phyloP scores from a whole-genome alignment of 2,113 vertebrate genomes.

The Rattus rattus region DNA sequence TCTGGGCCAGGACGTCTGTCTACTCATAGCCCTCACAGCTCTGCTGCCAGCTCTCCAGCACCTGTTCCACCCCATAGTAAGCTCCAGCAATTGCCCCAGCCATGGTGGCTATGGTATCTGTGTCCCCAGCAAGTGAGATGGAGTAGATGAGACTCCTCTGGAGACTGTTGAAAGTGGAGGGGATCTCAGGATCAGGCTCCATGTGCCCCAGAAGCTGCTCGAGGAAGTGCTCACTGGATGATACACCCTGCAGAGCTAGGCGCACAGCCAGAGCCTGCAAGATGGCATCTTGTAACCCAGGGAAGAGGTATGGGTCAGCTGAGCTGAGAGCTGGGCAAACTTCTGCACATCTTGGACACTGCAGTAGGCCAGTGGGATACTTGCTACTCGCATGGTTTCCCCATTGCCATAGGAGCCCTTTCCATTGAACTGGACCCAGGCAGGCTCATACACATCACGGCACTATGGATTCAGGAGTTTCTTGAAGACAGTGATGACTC shows the following conservation, averaged over 20 bases:
- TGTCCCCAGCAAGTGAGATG: slow-evolving; percentile 97
- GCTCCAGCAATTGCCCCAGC: slow-evolving; percentile 98
- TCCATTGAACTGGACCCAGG: slow-evolving; percentile 95
- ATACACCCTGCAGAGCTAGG: slow-evolving; percentile 92
- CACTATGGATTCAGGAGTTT: slow-evolving; percentile 94
- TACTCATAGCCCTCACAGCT: slow-evolving; percentile 95
- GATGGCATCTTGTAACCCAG: slow-evolving; percentile 98
- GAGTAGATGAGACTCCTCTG: slow-evolving; percentile 96
- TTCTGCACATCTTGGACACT: slow-evolving; percentile 89
- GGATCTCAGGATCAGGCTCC: slow-evolving; percentile 92
- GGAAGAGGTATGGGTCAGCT: slow-evolving; percentile 96
- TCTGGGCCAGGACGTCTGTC: slow-evolving; percentile 89
- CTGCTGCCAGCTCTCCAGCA: slow-evolving; percentile 92
- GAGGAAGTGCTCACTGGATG: slow-evolving; percentile 91
- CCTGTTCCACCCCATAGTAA: slow-evolving; percentile 93
- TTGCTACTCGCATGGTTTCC: slow-evolving; percentile 96
- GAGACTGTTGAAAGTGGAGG: slow-evolving; percentile 90
- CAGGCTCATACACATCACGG: slow-evolving; percentile 93
- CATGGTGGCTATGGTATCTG: slow-evolving; percentile 99
- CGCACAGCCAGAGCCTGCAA: slow-evolving; percentile 97
- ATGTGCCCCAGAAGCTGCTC: slow-evolving; percentile 94
- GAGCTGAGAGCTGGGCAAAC: slow-evolving; percentile 93
- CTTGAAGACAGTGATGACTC: slow-evolving; percentile 95
- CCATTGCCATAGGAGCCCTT: slow-evolving; percentile 98
- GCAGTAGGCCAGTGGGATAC: slow-evolving; percentile 91